These are phyloP conservation scores for zebrafish (Danio rerio) DNA, from an alignment of 2,113 vertebrate species.

Conservation along the genomic window DNA sequence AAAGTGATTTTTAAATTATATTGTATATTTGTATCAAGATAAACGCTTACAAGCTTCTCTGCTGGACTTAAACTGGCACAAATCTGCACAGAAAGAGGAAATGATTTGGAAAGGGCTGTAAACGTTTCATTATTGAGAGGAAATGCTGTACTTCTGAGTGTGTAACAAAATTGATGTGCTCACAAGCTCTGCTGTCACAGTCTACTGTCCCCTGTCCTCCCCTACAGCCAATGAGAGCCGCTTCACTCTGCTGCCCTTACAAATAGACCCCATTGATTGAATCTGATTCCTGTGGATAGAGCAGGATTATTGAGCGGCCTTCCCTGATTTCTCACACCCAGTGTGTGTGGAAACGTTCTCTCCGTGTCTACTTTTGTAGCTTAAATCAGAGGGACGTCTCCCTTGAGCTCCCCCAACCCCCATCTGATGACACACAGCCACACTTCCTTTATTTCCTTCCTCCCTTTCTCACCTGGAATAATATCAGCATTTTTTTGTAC, in stretches of 20 bases:
- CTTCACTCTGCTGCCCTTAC: slow-evolving; percentile 79
- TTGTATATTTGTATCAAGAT: neutral
- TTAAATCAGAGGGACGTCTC: slow-evolving; percentile 38
- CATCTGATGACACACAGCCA: slow-evolving; percentile 5
- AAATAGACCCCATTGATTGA: slow-evolving; percentile 82
- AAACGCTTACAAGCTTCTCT: neutral
- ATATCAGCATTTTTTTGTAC: slow-evolving; percentile 6
- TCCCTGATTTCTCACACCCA: slow-evolving; percentile 48
- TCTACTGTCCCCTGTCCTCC: slow-evolving; percentile 11
- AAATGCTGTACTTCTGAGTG: neutral
- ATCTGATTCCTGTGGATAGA: slow-evolving; percentile 79
- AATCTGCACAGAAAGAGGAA: neutral
- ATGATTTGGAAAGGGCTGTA: neutral
- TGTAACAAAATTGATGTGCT: neutral
- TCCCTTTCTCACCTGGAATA: neutral
- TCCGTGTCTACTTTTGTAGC: slow-evolving; percentile 47
- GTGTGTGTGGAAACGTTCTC: slow-evolving; percentile 64
- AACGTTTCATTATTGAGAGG: neutral
- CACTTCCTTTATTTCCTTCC: slow-evolving; percentile 33
- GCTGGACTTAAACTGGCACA: neutral
- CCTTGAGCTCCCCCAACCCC: neutral
- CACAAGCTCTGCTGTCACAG: slow-evolving; percentile 8
- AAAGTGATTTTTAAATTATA: neutral
- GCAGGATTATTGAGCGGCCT: slow-evolving; percentile 77
- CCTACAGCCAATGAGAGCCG: slow-evolving; percentile 72